Conservation (phyloP, 2,797 vertebrate species). For the Vipera latastei region DNA sequence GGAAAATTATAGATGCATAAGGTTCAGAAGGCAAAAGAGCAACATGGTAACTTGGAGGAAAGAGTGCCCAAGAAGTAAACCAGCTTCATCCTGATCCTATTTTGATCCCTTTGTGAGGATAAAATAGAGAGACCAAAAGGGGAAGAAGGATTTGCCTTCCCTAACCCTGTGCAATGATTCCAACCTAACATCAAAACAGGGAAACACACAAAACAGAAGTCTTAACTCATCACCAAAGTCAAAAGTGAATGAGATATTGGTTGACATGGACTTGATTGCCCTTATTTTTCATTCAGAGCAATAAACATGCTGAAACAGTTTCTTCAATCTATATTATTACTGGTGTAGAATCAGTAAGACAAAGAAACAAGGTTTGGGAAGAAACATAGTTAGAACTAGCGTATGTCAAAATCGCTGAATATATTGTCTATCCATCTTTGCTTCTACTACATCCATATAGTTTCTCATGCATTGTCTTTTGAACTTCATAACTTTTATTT, state of each 20-base stretch:
- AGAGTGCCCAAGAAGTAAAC: not conserved
- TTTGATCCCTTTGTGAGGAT: not conserved
- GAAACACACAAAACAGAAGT: not conserved
- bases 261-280: not conserved
- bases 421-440: not conserved
- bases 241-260: not conserved
- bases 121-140: not conserved
- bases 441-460: not conserved
- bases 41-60: not conserved
- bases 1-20: not conserved
- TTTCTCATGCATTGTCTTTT: not conserved
- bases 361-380: not conserved
- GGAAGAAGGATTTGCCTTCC: not conserved
- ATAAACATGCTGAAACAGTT: not conserved
- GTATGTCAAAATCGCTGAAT: not conserved
- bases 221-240: not conserved
- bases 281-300: not conserved
- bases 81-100: not conserved
- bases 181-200: not conserved
- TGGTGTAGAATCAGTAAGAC: not conserved
- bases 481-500: not conserved
- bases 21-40: not conserved
- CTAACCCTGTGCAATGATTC: not conserved
- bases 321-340: not conserved
- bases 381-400: not conserved